Conservation (phyloP, 1,140 invertebrate genomes). For the Achatina immaculata region DNA sequence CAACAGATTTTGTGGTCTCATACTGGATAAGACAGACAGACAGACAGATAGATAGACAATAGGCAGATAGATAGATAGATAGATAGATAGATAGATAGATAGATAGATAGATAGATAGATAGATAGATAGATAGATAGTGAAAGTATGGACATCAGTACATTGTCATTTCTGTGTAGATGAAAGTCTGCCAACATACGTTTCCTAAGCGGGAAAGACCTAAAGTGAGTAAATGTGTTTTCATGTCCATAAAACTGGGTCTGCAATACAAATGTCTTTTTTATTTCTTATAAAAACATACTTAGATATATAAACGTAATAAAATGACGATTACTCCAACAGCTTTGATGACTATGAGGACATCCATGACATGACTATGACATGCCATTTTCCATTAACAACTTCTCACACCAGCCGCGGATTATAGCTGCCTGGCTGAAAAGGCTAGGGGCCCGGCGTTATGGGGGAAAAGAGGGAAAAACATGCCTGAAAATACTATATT, state of each 20-base stretch:
- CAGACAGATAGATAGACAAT: background rate
- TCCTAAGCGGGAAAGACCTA: background rate
- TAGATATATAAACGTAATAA: background rate
- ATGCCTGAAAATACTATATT: no score
- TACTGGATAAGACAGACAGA: background rate
- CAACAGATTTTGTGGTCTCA: background rate
- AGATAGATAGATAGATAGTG: background rate
- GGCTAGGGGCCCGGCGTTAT: no score
- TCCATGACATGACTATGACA: no score
- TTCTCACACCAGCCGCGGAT: no score
- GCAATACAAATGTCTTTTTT: background rate
- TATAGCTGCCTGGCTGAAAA: no score
- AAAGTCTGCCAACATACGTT: background rate
- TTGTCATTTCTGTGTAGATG: background rate
- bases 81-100: slow-evolving; percentile 4
- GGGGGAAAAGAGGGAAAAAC: no score
- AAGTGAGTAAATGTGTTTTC: background rate
- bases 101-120: slow-evolving; percentile 4
- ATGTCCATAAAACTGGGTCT: background rate
- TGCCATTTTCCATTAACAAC: no score
- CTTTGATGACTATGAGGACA: no score
- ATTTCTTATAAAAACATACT: background rate
- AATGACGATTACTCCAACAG: background rate
- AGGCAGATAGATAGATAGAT: background rate
- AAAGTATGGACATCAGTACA: background rate